Base-by-base conservation (phyloP, 2,797 vertebrate genomes). In the Adrianichthys oophorus region DNA sequence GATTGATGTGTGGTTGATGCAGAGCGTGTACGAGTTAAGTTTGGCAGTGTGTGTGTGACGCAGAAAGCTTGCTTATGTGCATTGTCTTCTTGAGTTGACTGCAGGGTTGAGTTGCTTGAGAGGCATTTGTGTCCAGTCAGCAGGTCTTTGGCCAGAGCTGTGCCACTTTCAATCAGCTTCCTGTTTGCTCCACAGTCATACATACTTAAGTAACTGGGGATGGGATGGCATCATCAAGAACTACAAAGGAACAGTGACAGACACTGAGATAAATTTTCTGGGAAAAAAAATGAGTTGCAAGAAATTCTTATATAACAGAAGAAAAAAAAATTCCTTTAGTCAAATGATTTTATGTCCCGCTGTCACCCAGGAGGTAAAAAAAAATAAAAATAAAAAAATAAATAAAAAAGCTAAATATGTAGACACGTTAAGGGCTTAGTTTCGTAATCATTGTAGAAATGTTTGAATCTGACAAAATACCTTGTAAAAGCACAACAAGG, bases 91-190 rank as follows among this genome's bases (percentile, higher is more conserved):
- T 59, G 45, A 65, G 69, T 80, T 76, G 68, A 83, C 70, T 79
- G 78, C 72, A 66, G 71, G n/a, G 44, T 67, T 69, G 73, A 46
- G 65, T 68, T 73, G 77, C 72, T 66, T 80, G 85, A 87, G 54
- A 62, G 76, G 83, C 53, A 50, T 71, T 83, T 90, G 78, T 90
- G 86, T 91, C 84, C 78, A 86, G 89, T 92, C 90, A 91, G 91
- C 91, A 90, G 85, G 89, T 85, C 86, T 85, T 89, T 83, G 79
- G 80, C 83, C 86, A 80, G 80, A 82, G 68, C 76, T 67, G 52
- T 79, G 90, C 86, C 89, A 85, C 84, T 88, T 89, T 92, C 84
- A 91, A 92, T 91, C 88, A 89, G 80, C 79, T 78, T 63, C 68
- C 74, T 87, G 85, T 89, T 78, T 62, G 68, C 82, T 80, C 81